Percentiles rank a stretch among this genome's conserved stretches.
phyloP scores from a whole-genome alignment of 2,797 vertebrate genomes.

The Diplodus puntazzo region DNA sequence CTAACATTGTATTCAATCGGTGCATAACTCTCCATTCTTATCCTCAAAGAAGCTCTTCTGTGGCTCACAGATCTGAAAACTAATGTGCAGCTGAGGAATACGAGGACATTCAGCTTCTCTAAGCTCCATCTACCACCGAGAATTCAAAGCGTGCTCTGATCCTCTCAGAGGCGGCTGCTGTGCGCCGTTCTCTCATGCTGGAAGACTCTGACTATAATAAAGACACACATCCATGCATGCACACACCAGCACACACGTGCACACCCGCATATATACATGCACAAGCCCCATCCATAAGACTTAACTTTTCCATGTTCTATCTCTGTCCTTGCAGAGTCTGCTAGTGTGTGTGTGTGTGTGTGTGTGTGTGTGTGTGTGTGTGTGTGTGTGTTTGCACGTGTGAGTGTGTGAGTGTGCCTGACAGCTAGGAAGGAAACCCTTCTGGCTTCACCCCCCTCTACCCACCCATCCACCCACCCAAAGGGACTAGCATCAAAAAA shows the following conservation, averaged over 20 bases:
- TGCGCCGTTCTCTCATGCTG: conserved; percentile 43
- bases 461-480: neutral
- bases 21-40: conserved; percentile 25
- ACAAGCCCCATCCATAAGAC: conserved; percentile 19
- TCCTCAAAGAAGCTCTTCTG: conserved; percentile 28
- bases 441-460: conserved; percentile 54
- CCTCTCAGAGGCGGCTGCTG: conserved; percentile 58
- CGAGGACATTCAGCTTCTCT: conserved; percentile 48
- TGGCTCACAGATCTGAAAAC: conserved; percentile 42
- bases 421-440: conserved; percentile 72
- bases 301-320: conserved; percentile 16
- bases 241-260: conserved; percentile 9
- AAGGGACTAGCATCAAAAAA: conserved; percentile 72
- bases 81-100: conserved; percentile 43
- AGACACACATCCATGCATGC: conserved; percentile 10
- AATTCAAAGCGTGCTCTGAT: conserved; percentile 66
- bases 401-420: conserved; percentile 29
- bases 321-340: conserved; percentile 31
- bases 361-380: conserved; percentile 20
- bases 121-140: conserved; percentile 53
- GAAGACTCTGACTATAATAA: conserved; percentile 23
- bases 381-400: neutral
- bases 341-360: neutral
- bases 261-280: conserved; percentile 15
- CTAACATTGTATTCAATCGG: conserved; percentile 25